A percentile compares a stretch with the other conserved stretches of the same genome.
Evolutionary conservation across 2,113 vertebrate genomes (phyloP).

Genomic region (Anthoscopus minutus): DNA sequence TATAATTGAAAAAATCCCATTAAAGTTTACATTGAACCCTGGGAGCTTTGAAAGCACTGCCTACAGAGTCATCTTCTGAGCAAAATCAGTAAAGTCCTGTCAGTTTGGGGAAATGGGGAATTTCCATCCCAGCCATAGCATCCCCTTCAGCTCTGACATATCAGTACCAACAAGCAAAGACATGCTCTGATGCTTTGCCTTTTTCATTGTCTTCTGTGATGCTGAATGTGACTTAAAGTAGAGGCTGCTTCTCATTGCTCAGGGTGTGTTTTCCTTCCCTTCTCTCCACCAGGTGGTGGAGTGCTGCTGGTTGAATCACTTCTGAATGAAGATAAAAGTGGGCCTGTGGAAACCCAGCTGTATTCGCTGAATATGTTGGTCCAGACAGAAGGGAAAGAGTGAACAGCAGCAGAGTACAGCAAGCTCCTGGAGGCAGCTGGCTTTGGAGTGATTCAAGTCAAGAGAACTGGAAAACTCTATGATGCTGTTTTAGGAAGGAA

Average conservation of each 20-base stretch:
- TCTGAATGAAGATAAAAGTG: conserved; percentile 76
- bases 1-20: not conserved
- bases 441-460: conserved; percentile 66
- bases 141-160: fast-evolving
- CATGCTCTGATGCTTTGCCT: not conserved
- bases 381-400: conserved; percentile 84
- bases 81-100: not conserved
- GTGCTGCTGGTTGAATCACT: conserved; percentile 79
- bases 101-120: not conserved
- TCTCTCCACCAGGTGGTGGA: conserved; percentile 70
- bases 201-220: not conserved
- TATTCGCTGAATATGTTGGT: conserved; percentile 86
- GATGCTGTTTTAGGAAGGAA: conserved; percentile 77
- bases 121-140: not conserved
- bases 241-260: not conserved
- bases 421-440: conserved; percentile 74
- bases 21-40: not conserved
- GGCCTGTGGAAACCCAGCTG: conserved; percentile 76
- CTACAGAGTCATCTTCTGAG: not conserved
- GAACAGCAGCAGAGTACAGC: conserved; percentile 70
- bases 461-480: conserved; percentile 76
- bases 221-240: not conserved
- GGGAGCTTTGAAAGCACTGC: not conserved
- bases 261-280: not conserved
- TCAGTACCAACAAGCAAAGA: not conserved